Percentiles rank a stretch among this genome's conserved stretches.
Evolutionary conservation across 2,888 invertebrate species (phyloP).

Genomic region (Sphaerophoria taeniata): DNA sequence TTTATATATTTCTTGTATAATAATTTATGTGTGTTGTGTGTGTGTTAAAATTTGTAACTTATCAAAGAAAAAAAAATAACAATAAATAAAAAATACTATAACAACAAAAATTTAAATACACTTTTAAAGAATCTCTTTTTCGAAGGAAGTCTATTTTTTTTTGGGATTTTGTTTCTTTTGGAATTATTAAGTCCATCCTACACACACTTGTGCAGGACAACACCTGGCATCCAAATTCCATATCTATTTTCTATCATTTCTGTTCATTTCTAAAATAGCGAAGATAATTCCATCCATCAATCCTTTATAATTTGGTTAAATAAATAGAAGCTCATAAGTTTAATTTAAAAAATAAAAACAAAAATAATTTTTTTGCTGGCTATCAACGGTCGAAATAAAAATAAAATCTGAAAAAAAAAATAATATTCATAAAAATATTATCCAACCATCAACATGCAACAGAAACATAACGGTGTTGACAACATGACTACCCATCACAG

Average conservation of each 20-base stretch:
- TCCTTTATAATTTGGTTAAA: slow-evolving; percentile 42
- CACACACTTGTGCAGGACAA: slow-evolving; percentile 48
- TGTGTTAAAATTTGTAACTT: slow-evolving; percentile 75
- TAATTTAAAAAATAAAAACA: slow-evolving; percentile 28
- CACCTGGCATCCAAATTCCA: slow-evolving; percentile 53
- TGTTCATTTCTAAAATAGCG: slow-evolving; percentile 66
- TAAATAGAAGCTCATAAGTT: slow-evolving; percentile 25
- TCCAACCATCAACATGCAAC: not conserved
- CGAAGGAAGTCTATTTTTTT: slow-evolving; percentile 68
- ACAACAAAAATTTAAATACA: slow-evolving; percentile 79
- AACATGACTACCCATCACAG: slow-evolving; percentile 17
- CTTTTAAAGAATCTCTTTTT: slow-evolving; percentile 68
- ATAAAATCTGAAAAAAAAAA: slow-evolving; percentile 60
- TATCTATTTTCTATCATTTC: slow-evolving; percentile 67
- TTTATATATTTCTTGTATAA: slow-evolving; percentile 75
- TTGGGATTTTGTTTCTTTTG: slow-evolving; percentile 51
- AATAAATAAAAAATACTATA: slow-evolving; percentile 77
- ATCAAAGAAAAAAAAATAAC: slow-evolving; percentile 75
- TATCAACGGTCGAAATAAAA: slow-evolving; percentile 44
- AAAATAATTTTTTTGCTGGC: not conserved
- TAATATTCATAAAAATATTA: not conserved
- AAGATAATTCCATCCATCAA: slow-evolving; percentile 58
- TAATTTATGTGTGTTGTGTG: slow-evolving; percentile 78
- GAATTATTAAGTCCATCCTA: slow-evolving; percentile 53
- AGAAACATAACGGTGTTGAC: not conserved